phyloP scores from a whole-genome alignment of 2,113 vertebrate species.

The Oxygymnocypris stewartii region DNA sequence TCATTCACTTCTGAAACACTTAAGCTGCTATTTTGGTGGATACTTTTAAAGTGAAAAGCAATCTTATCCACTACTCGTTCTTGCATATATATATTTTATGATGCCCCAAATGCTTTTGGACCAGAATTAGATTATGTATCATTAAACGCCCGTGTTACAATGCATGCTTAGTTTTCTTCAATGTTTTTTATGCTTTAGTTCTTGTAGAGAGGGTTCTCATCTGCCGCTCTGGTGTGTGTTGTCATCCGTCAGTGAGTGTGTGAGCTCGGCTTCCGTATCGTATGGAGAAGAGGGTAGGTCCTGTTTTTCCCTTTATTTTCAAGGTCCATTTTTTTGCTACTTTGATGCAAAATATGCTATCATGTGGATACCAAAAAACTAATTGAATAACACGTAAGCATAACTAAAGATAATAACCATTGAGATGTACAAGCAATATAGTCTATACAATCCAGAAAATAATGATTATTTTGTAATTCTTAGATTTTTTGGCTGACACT shows the following conservation, averaged over 20 bases:
- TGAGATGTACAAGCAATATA: neutral
- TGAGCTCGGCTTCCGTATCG: constrained; percentile 60
- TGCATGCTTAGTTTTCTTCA: constrained; percentile 15
- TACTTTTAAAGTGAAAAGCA: constrained; percentile 32
- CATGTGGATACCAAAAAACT: neutral
- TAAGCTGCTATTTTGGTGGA: neutral
- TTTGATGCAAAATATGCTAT: neutral
- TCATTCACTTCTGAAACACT: neutral
- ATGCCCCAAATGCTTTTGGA: neutral
- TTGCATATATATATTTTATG: neutral
- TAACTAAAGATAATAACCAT: neutral
- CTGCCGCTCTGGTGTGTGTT: constrained; percentile 51
- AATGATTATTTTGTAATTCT: neutral
- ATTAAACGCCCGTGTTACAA: neutral
- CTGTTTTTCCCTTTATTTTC: constrained; percentile 9
- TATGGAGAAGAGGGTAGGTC: constrained; percentile 72
- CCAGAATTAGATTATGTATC: neutral
- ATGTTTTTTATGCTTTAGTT: constrained; percentile 33
- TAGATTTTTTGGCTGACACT: neutral
- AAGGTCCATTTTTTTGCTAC: neutral
- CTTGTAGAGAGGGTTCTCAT: constrained; percentile 33
- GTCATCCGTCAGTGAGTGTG: constrained; percentile 47
- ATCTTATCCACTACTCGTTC: neutral
- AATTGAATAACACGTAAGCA: neutral
- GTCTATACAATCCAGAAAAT: neutral